phyloP scores from a whole-genome alignment of 30 jellyfish, hydroid and myxozoan species.

The Pseudorhiza aurosa region DNA sequence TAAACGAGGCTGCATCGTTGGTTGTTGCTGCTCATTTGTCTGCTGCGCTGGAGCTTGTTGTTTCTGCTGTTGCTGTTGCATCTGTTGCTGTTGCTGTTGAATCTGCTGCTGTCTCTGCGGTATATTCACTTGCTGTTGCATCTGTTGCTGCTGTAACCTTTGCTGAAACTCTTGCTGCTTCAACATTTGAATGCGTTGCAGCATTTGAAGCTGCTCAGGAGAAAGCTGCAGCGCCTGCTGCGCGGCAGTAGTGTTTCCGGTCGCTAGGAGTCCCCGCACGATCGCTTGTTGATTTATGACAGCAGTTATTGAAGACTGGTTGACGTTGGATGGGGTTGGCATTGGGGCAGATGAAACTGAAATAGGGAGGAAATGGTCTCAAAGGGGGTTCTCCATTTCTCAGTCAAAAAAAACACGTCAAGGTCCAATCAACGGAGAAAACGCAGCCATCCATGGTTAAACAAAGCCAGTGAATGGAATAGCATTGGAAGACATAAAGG shows the following conservation, averaged over 20 bases:
- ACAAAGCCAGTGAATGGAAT: background rate
- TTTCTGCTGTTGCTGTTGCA: slow-evolving; percentile 20
- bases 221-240: slow-evolving; percentile 29
- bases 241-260: background rate
- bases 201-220: slow-evolving; percentile 26
- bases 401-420: background rate
- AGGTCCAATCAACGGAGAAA: background rate
- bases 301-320: background rate
- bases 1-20: background rate
- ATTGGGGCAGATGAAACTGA: slow-evolving; percentile 7
- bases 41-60: background rate
- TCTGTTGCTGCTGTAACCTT: slow-evolving; percentile 17
- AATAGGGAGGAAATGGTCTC: background rate
- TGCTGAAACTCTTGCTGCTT: slow-evolving; percentile 27
- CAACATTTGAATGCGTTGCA: slow-evolving; percentile 15
- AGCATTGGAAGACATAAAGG: background rate
- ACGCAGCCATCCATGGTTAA: background rate
- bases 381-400: background rate
- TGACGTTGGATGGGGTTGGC: background rate
- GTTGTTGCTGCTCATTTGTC: slow-evolving; percentile 8
- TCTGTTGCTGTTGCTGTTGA: slow-evolving; percentile 6
- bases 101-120: slow-evolving; percentile 13
- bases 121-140: slow-evolving; percentile 2
- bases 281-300: slow-evolving; percentile 35
- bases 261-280: slow-evolving; percentile 36